These are phyloP conservation scores for Hippolais icterina DNA, from an alignment of 2,113 vertebrate species.

Conservation along the genomic window DNA sequence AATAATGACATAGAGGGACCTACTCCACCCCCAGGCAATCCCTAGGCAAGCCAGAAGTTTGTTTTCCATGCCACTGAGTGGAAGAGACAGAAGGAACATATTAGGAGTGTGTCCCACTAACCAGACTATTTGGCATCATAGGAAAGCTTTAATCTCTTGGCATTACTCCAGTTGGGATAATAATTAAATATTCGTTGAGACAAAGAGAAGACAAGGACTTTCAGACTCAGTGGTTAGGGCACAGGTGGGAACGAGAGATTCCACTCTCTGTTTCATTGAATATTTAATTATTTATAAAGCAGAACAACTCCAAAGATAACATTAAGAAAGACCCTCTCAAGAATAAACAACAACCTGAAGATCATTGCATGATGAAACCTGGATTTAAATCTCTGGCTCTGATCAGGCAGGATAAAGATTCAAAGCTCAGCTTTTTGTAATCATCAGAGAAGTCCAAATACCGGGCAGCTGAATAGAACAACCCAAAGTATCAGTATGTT, in stretches of 20 bases:
- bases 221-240: neutral
- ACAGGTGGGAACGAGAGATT: neutral
- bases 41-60: neutral
- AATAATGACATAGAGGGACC: neutral
- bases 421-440: neutral
- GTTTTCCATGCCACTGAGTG: neutral
- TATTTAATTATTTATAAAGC: slow-evolving; percentile 24
- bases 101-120: neutral
- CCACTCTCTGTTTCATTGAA: neutral
- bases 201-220: slow-evolving; percentile 1
- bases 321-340: neutral
- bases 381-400: neutral
- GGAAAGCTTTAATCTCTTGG: neutral
- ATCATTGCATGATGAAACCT: neutral
- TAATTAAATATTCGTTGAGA: slow-evolving; percentile 6
- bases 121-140: neutral
- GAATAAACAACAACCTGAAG: neutral
- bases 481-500: neutral
- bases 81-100: neutral
- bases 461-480: neutral
- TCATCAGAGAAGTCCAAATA: neutral
- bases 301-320: neutral
- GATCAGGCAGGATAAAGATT: neutral
- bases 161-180: neutral
- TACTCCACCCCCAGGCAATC: neutral